Percentiles rank a stretch among this genome's conserved stretches.
Conservation (phyloP, 2,113 vertebrate species). For the Athene noctua region DNA sequence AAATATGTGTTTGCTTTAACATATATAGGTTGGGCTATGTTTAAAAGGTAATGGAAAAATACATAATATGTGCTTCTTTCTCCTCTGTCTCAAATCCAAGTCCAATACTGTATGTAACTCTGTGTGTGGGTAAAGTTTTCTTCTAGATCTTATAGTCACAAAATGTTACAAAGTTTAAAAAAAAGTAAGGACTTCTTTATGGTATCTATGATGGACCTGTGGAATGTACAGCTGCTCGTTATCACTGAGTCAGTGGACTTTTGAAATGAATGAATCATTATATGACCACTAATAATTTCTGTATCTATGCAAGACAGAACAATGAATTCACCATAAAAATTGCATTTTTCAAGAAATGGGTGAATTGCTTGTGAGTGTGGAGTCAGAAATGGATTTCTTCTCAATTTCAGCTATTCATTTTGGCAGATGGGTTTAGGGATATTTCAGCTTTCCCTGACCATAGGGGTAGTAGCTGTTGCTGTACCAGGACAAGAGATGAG, state of each 20-base stretch:
- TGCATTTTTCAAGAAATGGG: background rate
- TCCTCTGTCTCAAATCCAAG: background rate
- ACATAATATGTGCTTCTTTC: background rate
- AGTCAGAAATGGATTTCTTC: background rate
- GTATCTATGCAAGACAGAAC: background rate
- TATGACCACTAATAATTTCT: background rate
- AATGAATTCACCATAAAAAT: background rate
- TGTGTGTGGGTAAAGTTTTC: background rate
- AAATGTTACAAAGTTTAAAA: background rate
- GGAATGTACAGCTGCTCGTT: background rate
- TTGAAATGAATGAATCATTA: background rate
- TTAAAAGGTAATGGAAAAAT: background rate
- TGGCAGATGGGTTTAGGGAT: background rate
- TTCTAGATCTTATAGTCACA: background rate
- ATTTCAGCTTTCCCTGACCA: background rate
- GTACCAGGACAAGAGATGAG: background rate
- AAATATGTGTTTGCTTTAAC: background rate
- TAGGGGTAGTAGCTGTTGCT: background rate
- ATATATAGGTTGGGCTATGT: background rate
- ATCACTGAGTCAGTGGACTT: background rate
- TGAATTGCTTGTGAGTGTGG: background rate
- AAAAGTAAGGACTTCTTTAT: background rate
- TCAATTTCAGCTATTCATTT: background rate
- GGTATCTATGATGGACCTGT: background rate
- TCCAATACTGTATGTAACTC: background rate